phyloP scores from a whole-genome alignment of 2,797 vertebrate species.

The Sciurus carolinensis region DNA sequence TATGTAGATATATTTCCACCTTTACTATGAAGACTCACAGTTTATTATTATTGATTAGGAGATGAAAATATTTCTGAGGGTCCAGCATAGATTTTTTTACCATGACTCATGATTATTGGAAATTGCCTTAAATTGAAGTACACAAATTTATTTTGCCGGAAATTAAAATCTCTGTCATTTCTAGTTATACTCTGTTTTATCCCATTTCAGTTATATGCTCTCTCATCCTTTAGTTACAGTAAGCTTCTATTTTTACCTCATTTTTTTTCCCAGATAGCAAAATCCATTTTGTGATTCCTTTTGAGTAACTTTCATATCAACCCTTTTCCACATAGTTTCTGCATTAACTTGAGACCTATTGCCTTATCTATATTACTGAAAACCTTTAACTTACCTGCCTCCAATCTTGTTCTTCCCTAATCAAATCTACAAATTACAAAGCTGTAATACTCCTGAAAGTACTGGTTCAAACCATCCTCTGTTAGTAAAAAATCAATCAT shows the following conservation, averaged over 20 bases:
- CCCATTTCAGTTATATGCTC: not conserved
- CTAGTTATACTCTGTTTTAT: not conserved
- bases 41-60: constrained; percentile 41
- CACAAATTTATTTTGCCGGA: not conserved
- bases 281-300: not conserved
- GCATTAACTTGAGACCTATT: not conserved
- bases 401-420: not conserved
- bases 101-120: not conserved
- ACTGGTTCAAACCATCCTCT: not conserved
- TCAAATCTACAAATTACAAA: not conserved
- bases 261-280: not conserved
- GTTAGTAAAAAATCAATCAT: not conserved
- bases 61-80: constrained; percentile 16
- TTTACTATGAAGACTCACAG: not conserved
- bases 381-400: not conserved
- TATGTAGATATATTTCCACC: not conserved
- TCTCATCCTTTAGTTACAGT: not conserved
- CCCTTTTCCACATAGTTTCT: not conserved
- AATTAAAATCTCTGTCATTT: not conserved
- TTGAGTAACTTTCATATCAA: not conserved
- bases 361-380: not conserved
- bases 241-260: not conserved
- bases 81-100: constrained; percentile 6
- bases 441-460: constrained; percentile 4
- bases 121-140: constrained; percentile 50